Evolutionary conservation across 1,140 invertebrate species (phyloP), one percentile per base, ranked within the genome.

Genomic region (Drosophila prosaltans): DNA sequence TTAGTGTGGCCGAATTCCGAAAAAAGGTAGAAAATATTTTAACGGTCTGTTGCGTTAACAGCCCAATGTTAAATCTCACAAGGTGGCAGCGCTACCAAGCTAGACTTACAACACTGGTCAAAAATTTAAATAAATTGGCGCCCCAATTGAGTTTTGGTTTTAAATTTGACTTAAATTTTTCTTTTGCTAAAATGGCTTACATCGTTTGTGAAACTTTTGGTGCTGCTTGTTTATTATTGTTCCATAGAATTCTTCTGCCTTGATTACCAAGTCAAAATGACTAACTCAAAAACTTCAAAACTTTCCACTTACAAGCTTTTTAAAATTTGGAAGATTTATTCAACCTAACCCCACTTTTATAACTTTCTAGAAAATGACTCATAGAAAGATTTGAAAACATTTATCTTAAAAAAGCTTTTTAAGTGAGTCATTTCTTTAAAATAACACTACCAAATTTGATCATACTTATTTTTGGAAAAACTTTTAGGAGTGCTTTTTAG

Each of bases 291-390:
- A 4, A 36, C 1, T 36, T 36, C 32, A 40, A 40, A 40, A 40
- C 10, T 9, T 40, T 40, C 39, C 39, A 11, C 39, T 11, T 40
- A 40, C 6, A 36, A 6, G 6, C 6, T 11, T 10, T 51, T 24
- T 1, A 24, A n/a, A 43, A 36, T 36, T 36, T 36, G 32, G 28
- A 6, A 43, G 10, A 43, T 21, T 51, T 51, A 10, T 26, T 51
- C 21, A 1, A 51, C 21, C 10, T 51, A 51, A 51, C 45, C 45
- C 10, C 6, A 51, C 45, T 51, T 51, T 10, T 51, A 0, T 21
- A 48, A 48, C 43, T 48, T 48, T 48, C 43, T 26, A 26, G 30
- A 36, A 59, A 59, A 39, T 59, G 57, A 36, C 32, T 59, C 28
- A 59, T 21, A 5, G 0, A 39, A 51, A 51, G 32, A 48, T 21